Base-by-base conservation (phyloP, 2,888 invertebrate genomes). In the Agrilus cyanescens region DNA sequence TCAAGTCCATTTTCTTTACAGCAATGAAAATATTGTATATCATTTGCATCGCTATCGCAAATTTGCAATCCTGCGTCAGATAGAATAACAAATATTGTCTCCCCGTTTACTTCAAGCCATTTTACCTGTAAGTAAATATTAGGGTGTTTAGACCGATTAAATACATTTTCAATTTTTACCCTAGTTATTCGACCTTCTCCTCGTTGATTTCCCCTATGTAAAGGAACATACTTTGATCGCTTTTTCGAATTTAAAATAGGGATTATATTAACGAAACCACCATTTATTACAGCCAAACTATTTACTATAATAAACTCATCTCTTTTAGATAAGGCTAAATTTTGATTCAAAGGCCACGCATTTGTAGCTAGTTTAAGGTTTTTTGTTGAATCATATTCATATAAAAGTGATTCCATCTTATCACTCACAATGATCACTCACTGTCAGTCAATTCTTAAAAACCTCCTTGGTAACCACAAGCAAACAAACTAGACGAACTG, bases 1-100 rank as follows among this genome's bases (percentile, higher is more conserved):
- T 50, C 45, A 37, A 53, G 53, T 29, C 52, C 54, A 10, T 46
- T 45, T 39, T 49, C 50, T 41, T 45, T 42, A 33, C 54, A 52
- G 12, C 46, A 40, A 42, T 55, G 53, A 33, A 46, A 48, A 45
- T 45, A 58, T 32, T 51, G 43, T 20, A 57, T 18, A 37, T 56
- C 53, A 12, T 41, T 52, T 3, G 52, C 40, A 38, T 57, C 57
- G 1, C 49, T 38, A 35, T 58, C 56, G 37, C 54, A 59, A 43
- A 59, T 49, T 43, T 57, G 57, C 4, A 59, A 15, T n/a, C 59
- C 59, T 12, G 38, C 46, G 4, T 55, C 50, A n/a, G 59, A 59
- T 13, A 56, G 38, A 12, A 56, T 49, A 2, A 57, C 49, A 40
- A 59, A 57, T 36, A 50, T 45, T 1, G 49, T 51, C 41, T 56